phyloP scores from a whole-genome alignment of 2,797 vertebrate species.

The Pangasius djambal region DNA sequence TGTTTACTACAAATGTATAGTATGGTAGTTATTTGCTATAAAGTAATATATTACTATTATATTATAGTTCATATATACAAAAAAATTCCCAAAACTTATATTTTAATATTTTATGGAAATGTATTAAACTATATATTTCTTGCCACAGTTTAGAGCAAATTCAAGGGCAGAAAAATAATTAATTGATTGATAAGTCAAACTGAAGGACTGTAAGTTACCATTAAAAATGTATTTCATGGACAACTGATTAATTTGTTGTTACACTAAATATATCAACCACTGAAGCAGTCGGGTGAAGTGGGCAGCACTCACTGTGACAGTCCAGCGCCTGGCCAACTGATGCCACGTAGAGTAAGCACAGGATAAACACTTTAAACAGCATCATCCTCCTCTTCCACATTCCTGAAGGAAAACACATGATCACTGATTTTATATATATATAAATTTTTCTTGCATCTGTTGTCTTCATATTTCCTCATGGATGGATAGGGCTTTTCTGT shows the following conservation, averaged over 20 bases:
- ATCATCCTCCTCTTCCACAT: conserved; percentile 70
- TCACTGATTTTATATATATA: background rate
- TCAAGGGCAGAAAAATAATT: too few relatives aligned
- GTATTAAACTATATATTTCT: background rate
- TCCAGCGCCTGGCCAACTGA: conserved; percentile 56
- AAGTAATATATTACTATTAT: background rate
- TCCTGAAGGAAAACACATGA: conserved; percentile 45
- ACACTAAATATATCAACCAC: background rate
- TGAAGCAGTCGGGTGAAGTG: background rate
- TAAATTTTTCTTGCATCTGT: too few relatives aligned
- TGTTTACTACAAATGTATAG: background rate
- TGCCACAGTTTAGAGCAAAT: background rate
- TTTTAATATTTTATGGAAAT: background rate
- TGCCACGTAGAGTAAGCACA: conserved; percentile 69
- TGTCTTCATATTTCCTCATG: background rate
- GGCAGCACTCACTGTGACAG: conserved; percentile 68
- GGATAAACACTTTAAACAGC: conserved; percentile 60
- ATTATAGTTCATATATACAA: background rate
- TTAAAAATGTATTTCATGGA: background rate
- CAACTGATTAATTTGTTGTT: background rate
- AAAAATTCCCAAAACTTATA: background rate
- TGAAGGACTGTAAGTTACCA: background rate
- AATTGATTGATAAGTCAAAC: too few relatives aligned
- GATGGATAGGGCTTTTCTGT: background rate
- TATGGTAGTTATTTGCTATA: background rate